phyloP scores from a whole-genome alignment of 2,113 vertebrate species.

The Dunckerocampus dactyliophorus region DNA sequence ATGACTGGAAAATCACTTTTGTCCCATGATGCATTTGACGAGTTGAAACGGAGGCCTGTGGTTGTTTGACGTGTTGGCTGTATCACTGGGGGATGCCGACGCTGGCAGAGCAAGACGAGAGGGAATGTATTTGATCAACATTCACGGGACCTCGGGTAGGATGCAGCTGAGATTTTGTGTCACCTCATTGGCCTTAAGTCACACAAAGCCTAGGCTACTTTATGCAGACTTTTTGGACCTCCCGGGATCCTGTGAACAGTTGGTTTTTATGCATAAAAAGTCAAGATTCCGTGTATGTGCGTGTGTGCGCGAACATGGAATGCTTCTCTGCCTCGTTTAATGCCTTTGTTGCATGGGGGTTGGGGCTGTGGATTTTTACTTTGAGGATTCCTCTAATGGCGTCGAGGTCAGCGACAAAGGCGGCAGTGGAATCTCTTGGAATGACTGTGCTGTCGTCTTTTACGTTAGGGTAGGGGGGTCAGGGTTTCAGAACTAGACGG shows the following conservation, averaged over 20 bases:
- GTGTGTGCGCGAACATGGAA: not conserved
- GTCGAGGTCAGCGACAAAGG: constrained; percentile 53
- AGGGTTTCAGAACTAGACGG: constrained; percentile 26
- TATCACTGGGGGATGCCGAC: not conserved
- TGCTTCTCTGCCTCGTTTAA: not conserved
- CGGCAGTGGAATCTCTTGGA: constrained; percentile 70
- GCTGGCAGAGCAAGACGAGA: too few species aligned
- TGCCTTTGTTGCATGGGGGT: not conserved
- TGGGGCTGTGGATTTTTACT: not conserved
- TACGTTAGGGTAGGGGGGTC: constrained; percentile 28
- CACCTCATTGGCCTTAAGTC: too few species aligned
- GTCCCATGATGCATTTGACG: constrained; percentile 3
- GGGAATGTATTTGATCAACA: too few species aligned
- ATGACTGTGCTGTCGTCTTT: constrained; percentile 73
- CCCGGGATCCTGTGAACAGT: too few species aligned
- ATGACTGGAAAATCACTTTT: constrained; percentile 13
- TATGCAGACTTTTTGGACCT: too few species aligned
- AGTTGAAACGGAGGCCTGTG: constrained; percentile 25
- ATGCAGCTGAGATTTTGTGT: too few species aligned
- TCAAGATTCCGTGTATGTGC: too few species aligned
- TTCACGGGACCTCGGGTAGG: too few species aligned
- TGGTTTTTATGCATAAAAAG: too few species aligned
- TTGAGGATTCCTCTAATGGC: constrained; percentile 17
- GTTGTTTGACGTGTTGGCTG: not conserved
- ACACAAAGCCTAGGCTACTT: too few species aligned